Conservation (phyloP, 2,888 invertebrate species). For the Meteorus colon region DNA sequence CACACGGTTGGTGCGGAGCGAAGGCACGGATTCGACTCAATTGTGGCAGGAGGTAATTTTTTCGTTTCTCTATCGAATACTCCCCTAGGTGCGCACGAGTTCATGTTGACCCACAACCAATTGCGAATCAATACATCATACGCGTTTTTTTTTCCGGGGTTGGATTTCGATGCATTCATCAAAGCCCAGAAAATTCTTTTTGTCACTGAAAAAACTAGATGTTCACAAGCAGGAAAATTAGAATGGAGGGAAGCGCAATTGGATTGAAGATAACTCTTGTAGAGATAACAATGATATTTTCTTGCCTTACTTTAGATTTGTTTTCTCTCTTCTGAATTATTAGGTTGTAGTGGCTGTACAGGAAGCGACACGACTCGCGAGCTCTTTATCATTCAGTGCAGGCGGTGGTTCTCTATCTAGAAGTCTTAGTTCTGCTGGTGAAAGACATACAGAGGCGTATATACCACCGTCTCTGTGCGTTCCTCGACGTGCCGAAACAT, state of each 20-base stretch:
- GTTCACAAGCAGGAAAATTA: too few species aligned
- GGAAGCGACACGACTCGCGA: slow-evolving; percentile 86
- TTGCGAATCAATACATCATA: too few species aligned
- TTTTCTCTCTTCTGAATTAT: background rate
- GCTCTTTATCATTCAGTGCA: slow-evolving; percentile 80
- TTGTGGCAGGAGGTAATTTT: slow-evolving; percentile 85
- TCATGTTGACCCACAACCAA: too few species aligned
- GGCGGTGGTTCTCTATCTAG: slow-evolving; percentile 86
- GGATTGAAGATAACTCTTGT: too few species aligned
- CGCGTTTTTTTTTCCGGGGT: background rate
- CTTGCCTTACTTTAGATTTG: background rate
- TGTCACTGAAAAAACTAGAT: background rate
- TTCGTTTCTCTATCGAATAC: background rate
- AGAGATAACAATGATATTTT: background rate
- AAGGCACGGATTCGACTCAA: slow-evolving; percentile 84
- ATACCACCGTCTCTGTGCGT: slow-evolving; percentile 84
- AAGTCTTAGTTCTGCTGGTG: slow-evolving; percentile 95
- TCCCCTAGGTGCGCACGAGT: background rate
- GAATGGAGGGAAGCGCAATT: too few species aligned
- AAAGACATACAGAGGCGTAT: slow-evolving; percentile 90
- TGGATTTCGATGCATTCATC: too few species aligned
- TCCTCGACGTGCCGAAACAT: slow-evolving; percentile 95
- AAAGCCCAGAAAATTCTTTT: background rate
- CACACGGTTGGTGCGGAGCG: slow-evolving; percentile 82
- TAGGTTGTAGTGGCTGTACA: slow-evolving; percentile 72